Evolutionary conservation across 1,140 invertebrate species (phyloP).

Genomic region (Drosophila asahinai): DNA sequence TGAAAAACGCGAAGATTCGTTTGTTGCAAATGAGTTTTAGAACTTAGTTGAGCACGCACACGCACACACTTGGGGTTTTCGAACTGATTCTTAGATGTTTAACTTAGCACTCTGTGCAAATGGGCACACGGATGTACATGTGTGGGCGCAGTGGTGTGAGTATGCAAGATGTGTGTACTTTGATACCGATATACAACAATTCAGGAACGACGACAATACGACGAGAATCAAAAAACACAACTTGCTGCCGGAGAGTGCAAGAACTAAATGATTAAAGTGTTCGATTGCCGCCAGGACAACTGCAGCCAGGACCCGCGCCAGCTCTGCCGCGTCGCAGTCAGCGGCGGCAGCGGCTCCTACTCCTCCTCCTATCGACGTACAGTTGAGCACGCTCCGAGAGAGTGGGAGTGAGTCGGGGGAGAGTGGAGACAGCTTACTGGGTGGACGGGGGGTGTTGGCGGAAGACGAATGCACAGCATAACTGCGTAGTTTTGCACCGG

Average conservation of each 20-base stretch:
- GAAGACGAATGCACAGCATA: slow-evolving; percentile 50
- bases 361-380: slow-evolving; percentile 38
- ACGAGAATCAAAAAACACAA: slow-evolving; percentile 85
- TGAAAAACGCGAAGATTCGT: slow-evolving; percentile 41
- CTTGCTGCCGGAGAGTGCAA: slow-evolving; percentile 85
- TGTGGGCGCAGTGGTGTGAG: slow-evolving; percentile 52
- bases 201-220: slow-evolving; percentile 81
- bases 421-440: slow-evolving; percentile 10
- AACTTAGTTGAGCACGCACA: slow-evolving; percentile 63
- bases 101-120: slow-evolving; percentile 49
- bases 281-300: slow-evolving; percentile 79
- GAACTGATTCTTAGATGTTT: slow-evolving; percentile 49
- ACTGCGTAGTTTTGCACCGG: slow-evolving; percentile 69
- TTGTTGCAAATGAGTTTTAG: slow-evolving; percentile 69
- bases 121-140: slow-evolving; percentile 34
- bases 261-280: slow-evolving; percentile 84
- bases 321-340: slow-evolving; percentile 37
- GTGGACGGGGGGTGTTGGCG: slow-evolving; percentile 7
- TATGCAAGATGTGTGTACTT: slow-evolving; percentile 77
- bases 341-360: slow-evolving; percentile 36
- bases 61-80: slow-evolving; percentile 42
- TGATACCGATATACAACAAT: slow-evolving; percentile 81
- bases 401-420: slow-evolving; percentile 22
- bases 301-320: slow-evolving; percentile 71
- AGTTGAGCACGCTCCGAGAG: slow-evolving; percentile 48